Percentiles rank a stretch among this genome's conserved stretches.
Evolutionary conservation across 2,113 vertebrate genomes (phyloP).

Genomic region (Erythrolamprus reginae): DNA sequence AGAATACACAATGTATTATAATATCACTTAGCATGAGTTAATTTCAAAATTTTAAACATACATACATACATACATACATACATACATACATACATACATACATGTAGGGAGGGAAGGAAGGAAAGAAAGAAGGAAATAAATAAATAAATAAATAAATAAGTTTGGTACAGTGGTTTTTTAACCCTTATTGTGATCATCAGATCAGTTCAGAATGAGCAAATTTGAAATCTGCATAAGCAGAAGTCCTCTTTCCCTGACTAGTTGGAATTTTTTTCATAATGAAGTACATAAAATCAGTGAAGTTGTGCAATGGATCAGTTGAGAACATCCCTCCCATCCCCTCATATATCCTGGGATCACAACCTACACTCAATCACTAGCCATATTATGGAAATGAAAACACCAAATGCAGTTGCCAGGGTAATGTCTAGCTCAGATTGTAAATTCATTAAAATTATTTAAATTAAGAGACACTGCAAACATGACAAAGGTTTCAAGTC

Average conservation of each 20-base stretch:
- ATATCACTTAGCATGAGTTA: neutral
- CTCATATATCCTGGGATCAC: neutral
- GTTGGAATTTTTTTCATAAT: neutral
- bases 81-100: too few species aligned
- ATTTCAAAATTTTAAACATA: too few species aligned
- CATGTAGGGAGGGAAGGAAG: neutral
- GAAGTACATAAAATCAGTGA: neutral
- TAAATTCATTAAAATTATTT: neutral
- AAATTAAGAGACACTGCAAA: neutral
- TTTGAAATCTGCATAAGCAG: neutral
- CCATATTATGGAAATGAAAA: neutral
- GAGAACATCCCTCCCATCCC: neutral
- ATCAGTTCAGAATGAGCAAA: neutral
- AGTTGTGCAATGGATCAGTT: neutral
- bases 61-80: neutral
- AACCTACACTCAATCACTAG: neutral
- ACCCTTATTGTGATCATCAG: neutral
- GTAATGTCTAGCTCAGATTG: neutral
- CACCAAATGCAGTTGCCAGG: neutral
- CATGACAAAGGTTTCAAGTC: neutral
- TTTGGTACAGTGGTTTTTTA: neutral
- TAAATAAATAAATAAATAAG: too few species aligned
- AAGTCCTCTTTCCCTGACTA: neutral
- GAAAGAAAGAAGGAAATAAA: too few species aligned
- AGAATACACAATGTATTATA: neutral